Conservation (phyloP, 2,113 vertebrate species). For the Gymnarchus niloticus region DNA sequence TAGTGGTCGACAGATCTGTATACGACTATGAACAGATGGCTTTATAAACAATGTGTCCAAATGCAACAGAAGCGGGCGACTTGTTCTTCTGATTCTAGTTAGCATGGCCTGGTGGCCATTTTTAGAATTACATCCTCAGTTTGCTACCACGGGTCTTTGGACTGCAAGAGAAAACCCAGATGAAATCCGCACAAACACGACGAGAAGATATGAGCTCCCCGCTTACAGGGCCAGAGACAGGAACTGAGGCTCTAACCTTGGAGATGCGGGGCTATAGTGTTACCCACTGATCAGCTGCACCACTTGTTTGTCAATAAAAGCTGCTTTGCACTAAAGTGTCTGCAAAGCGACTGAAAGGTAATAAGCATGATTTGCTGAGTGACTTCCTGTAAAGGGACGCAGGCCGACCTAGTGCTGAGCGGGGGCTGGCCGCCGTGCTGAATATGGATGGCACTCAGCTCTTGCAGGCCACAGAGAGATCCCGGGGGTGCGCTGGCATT, state of each 20-base stretch:
- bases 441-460: conserved; percentile 98
- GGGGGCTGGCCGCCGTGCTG: conserved; percentile 80
- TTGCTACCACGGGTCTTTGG: neutral
- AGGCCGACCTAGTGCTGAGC: conserved; percentile 79
- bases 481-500: conserved; percentile 78
- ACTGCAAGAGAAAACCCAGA: neutral
- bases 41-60: neutral
- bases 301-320: neutral
- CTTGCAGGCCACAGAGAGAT: conserved; percentile 83
- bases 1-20: neutral
- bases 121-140: neutral
- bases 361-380: neutral
- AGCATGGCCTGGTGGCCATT: neutral
- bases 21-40: too few relatives aligned
- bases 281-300: neutral
- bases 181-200: neutral
- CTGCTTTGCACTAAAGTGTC: neutral
- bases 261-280: neutral
- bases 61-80: neutral
- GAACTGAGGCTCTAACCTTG: neutral
- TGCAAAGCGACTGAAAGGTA: neutral
- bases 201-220: neutral
- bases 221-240: neutral
- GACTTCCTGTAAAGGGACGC: neutral
- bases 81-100: neutral